A percentile compares a stretch with the other conserved stretches of the same genome.
phyloP scores from a whole-genome alignment of 1,140 invertebrate species.

The Meloidogyne chitwoodi region DNA sequence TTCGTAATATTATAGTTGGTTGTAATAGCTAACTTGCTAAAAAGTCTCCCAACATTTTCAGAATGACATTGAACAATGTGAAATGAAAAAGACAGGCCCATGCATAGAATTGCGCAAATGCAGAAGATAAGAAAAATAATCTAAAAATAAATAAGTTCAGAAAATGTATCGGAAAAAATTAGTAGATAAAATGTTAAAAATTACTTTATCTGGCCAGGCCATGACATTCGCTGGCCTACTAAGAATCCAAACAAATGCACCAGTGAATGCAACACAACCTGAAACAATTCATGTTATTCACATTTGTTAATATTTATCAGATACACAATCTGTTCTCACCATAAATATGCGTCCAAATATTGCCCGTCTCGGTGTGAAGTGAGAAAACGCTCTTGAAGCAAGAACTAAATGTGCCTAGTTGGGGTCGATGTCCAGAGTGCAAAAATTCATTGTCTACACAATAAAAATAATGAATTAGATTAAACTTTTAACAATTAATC shows the following conservation, averaged over 20 bases:
- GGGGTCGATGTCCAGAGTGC: conserved; percentile 86
- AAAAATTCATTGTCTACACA: conserved; percentile 97
- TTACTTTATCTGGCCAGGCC: conserved; percentile 41
- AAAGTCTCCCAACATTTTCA: conserved; percentile 84
- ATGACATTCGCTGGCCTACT: conserved; percentile 67
- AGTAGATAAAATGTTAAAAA: conserved; percentile 7
- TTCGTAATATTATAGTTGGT: too few relatives aligned
- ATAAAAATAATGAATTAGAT: conserved; percentile 66
- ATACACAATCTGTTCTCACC: conserved; percentile 46
- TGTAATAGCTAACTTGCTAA: conserved; percentile 72
- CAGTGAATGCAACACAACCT: conserved; percentile 73
- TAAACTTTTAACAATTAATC: not conserved
- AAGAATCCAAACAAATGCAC: conserved; percentile 78
- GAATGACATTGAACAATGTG: conserved; percentile 98
- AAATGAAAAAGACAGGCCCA: conserved; percentile 92
- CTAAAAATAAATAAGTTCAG: too few relatives aligned
- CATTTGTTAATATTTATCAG: too few relatives aligned
- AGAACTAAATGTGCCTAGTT: conserved; percentile 85
- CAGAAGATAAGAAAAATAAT: not conserved
- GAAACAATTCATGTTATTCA: not conserved
- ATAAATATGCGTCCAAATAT: conserved; percentile 93
- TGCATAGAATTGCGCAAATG: conserved; percentile 62
- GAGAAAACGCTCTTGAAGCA: conserved; percentile 94
- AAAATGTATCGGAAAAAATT: too few relatives aligned
- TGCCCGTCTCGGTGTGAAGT: conserved; percentile 81